A percentile compares a stretch with the other conserved stretches of the same genome.
phyloP scores from a whole-genome alignment of 2,797 vertebrate genomes.

The Poeciliopsis turneri region DNA sequence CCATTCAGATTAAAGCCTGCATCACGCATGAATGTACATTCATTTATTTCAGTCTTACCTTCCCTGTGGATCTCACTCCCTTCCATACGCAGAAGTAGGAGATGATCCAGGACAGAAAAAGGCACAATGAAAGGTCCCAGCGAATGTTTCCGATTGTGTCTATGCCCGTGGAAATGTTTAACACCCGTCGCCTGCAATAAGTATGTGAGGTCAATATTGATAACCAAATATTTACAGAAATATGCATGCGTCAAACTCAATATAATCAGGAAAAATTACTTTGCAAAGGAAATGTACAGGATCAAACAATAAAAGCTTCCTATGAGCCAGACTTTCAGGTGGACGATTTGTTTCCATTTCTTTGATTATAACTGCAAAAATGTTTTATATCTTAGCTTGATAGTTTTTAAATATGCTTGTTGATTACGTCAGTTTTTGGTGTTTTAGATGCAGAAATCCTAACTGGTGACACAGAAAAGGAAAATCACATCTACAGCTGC shows the following conservation, averaged over 20 bases:
- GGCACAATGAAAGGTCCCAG: constrained; percentile 89
- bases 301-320: background rate
- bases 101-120: constrained; percentile 88
- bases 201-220: background rate
- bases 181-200: constrained; percentile 82
- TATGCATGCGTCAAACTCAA: background rate
- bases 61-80: constrained; percentile 90
- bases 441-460: background rate
- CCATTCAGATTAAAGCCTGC: background rate
- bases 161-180: constrained; percentile 87
- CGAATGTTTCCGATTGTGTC: constrained; percentile 83
- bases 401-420: background rate
- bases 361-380: background rate
- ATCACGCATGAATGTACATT: background rate
- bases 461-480: background rate
- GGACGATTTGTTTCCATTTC: background rate
- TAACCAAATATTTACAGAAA: background rate
- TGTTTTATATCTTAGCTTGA: too few species aligned
- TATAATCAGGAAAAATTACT: background rate
- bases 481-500: background rate
- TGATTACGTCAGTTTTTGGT: background rate
- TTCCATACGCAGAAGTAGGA: constrained; percentile 96
- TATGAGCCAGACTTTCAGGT: background rate
- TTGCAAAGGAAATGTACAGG: background rate
- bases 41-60: constrained; percentile 71